Base-by-base conservation (phyloP, 1,140 invertebrate species). In the Nasonia vitripennis region DNA sequence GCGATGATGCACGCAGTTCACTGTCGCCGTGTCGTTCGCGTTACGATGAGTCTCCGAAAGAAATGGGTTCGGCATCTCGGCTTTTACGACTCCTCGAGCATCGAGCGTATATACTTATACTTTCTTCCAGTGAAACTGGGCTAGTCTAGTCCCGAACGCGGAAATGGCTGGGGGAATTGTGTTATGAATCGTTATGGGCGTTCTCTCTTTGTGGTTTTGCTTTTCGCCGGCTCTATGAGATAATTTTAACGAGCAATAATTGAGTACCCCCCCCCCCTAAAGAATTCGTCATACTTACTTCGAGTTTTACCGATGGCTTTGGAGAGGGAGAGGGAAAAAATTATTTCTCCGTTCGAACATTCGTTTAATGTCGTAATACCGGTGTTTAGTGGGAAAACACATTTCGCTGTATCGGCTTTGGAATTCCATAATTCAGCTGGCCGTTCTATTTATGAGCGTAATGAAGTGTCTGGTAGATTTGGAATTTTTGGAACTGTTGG, bases 61-160 rank as follows among this genome's bases (percentile, higher is more conserved):
- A 79, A 23, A 14, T 37, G 31, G 41, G 83, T 31, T 71, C 17
- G 62, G 75, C 17, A 78, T 45, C 23, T 68, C 62, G 14, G 48
- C 14, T 78, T 78, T 78, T 70, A 83, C 34, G 74, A 37, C 75
- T 83, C 48, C 14, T 41, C 9, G 0, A 83, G 34, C 41, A 51
- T 62, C 23, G 62, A 83, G 34, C 68, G 68, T 31, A 68, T 12
- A 37, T 23, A 82, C 34, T 82, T n/a, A 17, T 17, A 82, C 81
- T 82, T 82, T 75, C 71, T 45, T 51, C 17, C 23, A 55, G 37
- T 41, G 55, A 48, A 77, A 83, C 37, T n/a, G 45, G 51, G 31
- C 31, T 27, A 74, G 45, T 82, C 45, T 37, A 73, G 55, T 74
- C 37, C 41, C 51, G 51, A 83, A 62, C 31, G 34, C 74, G 81